phyloP scores from a whole-genome alignment of 2,113 vertebrate genomes.

The Dipodomys stephensi region DNA sequence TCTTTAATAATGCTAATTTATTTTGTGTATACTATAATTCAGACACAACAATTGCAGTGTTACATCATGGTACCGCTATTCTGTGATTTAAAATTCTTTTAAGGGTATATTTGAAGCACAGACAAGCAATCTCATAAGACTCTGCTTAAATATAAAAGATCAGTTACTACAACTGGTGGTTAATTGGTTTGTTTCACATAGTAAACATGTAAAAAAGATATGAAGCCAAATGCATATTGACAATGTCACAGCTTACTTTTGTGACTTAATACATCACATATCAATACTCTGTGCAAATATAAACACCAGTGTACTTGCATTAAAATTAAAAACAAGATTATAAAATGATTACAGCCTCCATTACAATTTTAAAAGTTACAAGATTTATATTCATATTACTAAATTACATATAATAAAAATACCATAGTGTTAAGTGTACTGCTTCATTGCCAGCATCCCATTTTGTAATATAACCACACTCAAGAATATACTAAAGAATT shows the following conservation, averaged over 20 bases:
- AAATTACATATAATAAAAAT: slow-evolving; percentile 91
- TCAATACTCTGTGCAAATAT: slow-evolving; percentile 94
- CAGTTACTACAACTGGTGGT: slow-evolving; percentile 83
- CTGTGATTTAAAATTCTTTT: slow-evolving; percentile 82
- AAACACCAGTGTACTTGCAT: slow-evolving; percentile 97
- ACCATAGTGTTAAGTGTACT: slow-evolving; percentile 90
- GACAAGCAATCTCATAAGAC: slow-evolving; percentile 83
- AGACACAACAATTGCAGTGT: slow-evolving; percentile 81
- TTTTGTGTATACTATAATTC: slow-evolving; percentile 80
- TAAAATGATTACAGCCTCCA: slow-evolving; percentile 89
- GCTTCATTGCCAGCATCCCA: slow-evolving; percentile 85
- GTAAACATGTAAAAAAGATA: slow-evolving; percentile 83
- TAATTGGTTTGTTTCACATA: slow-evolving; percentile 85
- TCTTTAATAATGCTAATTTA: slow-evolving; percentile 75
- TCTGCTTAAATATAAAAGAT: slow-evolving; percentile 85
- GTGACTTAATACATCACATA: slow-evolving; percentile 90
- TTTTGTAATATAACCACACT: slow-evolving; percentile 84
- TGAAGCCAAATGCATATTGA: slow-evolving; percentile 85
- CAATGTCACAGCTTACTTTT: slow-evolving; percentile 88
- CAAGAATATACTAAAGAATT: slow-evolving; percentile 79
- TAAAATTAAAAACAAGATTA: slow-evolving; percentile 91
- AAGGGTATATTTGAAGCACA: slow-evolving; percentile 85
- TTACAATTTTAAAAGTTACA: slow-evolving; percentile 90
- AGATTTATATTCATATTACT: slow-evolving; percentile 88
- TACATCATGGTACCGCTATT: slow-evolving; percentile 84